Evolutionary conservation across 2,888 invertebrate genomes (phyloP), one percentile per base, ranked within the genome.

Genomic region (Rhimphoctona megacephalus): DNA sequence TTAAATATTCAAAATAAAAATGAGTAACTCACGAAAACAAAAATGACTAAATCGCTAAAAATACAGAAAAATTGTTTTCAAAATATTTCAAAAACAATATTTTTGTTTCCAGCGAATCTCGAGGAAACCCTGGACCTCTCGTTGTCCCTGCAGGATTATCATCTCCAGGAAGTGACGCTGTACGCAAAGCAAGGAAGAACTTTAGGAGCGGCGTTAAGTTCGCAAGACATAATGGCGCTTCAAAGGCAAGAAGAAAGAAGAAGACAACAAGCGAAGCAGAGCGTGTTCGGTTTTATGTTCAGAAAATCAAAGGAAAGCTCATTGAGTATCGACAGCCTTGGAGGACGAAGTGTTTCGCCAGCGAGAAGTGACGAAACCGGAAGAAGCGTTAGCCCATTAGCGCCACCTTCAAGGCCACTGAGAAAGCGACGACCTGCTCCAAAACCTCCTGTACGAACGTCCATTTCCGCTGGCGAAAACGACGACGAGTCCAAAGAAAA

Each of bases 81-180:
- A 72, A 30, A 11, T 8, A 70, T 70, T 22, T 33, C 22, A 30
- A 64, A n/a, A 61, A 61, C 0, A 1, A 61, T 61, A 30, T 61
- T 49, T 57, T 33, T 46, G 46, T 30, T 83, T 30, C 90, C 90
- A 94, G 96, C 95, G 25, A 96, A 96, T 92, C 94, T 96, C 86
- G 96, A 96, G 89, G 95, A 96, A 91, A 95, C 95, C 22, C 93
- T 97, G 91, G 95, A 96, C 88, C 95, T 96, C 57, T 95, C 95
- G 88, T 92, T 95, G 88, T 95, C 96, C 1, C 93, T 97, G 67
- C 95, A 95, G 78, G 96, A 96, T 92, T 96, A 96, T 91, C 95
- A 96, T 87, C 95, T 96, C 69, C 96, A 96, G 86, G 96, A 97
- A 93, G 95, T 97, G 69, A 95, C 95, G 86, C 94, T 96, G 39